Percentiles rank a stretch among this genome's conserved stretches.
Evolutionary conservation across 2,797 vertebrate genomes (phyloP).

Genomic region (Ptychadena robeensis): DNA sequence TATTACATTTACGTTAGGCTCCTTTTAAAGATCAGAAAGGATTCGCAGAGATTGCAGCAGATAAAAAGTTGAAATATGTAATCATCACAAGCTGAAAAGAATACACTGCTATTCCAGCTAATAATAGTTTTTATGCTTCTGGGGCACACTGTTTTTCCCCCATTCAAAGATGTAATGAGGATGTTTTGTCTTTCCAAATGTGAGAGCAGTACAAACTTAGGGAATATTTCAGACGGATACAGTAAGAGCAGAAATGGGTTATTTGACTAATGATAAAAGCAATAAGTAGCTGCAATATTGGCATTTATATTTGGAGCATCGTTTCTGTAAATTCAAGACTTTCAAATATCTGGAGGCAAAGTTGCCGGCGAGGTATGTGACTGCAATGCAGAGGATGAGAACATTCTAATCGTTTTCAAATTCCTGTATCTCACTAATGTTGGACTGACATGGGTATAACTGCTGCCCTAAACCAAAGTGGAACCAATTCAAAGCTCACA

Average conservation of each 20-base stretch:
- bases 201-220: not conserved
- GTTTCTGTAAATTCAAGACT: conserved; percentile 14
- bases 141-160: not conserved
- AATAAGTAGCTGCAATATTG: conserved; percentile 12
- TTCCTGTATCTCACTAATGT: conserved; percentile 25
- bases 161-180: not conserved
- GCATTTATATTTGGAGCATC: conserved; percentile 13
- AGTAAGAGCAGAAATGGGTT: not conserved
- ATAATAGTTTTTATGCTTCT: not conserved
- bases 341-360: conserved; percentile 44
- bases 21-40: not conserved
- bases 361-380: conserved; percentile 31
- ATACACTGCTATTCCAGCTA: not conserved
- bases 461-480: conserved; percentile 12
- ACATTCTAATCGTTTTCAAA: conserved; percentile 7
- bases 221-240: not conserved
- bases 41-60: not conserved
- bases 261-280: conserved; percentile 3
- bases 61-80: not conserved
- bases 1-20: not conserved
- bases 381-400: conserved; percentile 49
- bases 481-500: conserved; percentile 7
- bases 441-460: conserved; percentile 15
- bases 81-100: not conserved
- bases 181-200: not conserved